Percentiles rank a stretch among this genome's conserved stretches.
These are phyloP conservation scores for Dermolepida albohirtum DNA, from an alignment of 2,888 invertebrate genomes.

Conservation along the genomic window DNA sequence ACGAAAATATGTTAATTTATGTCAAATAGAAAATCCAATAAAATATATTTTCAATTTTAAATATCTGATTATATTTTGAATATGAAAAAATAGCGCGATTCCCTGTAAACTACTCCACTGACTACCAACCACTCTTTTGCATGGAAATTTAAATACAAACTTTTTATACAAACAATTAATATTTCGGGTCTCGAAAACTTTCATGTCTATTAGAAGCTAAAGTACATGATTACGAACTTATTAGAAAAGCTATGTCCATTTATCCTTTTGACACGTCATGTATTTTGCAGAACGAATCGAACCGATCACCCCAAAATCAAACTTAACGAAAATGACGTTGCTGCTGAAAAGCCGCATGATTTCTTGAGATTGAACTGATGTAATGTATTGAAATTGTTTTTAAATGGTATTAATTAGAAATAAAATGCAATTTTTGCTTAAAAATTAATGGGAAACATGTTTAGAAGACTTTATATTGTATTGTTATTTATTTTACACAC, in stretches of 20 bases:
- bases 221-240: too few relatives aligned
- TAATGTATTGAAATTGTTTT: slow-evolving; percentile 29
- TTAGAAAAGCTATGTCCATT: background rate
- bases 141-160: too few relatives aligned
- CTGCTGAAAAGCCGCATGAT: slow-evolving; percentile 39
- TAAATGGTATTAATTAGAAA: background rate
- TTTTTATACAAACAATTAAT: too few relatives aligned
- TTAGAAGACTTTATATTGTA: slow-evolving; percentile 20
- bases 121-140: too few relatives aligned
- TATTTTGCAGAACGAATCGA: background rate
- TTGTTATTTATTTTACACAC: slow-evolving; percentile 40
- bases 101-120: too few relatives aligned
- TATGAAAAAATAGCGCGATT: too few relatives aligned
- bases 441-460: slow-evolving; percentile 7
- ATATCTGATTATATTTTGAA: too few relatives aligned
- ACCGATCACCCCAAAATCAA: background rate
- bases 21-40: too few relatives aligned
- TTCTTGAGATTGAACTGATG: slow-evolving; percentile 29
- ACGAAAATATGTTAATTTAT: too few relatives aligned
- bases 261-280: slow-evolving; percentile 29
- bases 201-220: too few relatives aligned
- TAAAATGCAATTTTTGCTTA: slow-evolving; percentile 21
- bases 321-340: slow-evolving; percentile 25
- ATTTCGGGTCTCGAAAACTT: too few relatives aligned
- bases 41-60: too few relatives aligned